phyloP scores from a whole-genome alignment of 2,113 vertebrate genomes.

The Colius striatus region DNA sequence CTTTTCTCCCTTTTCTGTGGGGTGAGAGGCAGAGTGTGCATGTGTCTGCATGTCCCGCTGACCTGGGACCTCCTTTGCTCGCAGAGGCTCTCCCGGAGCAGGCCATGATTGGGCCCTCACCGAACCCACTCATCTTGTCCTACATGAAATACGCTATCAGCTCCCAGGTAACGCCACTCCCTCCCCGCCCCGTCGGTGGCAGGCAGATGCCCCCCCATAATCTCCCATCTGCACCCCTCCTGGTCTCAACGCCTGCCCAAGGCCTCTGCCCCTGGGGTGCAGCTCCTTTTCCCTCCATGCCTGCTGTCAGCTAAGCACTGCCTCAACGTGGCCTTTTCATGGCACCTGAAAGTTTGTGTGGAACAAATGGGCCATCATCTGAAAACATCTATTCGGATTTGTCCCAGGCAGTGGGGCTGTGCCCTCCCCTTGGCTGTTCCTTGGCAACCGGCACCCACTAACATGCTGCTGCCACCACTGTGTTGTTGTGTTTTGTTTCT shows the following conservation, averaged over 20 bases:
- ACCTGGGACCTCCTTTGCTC: not conserved
- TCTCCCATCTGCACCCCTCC: not conserved
- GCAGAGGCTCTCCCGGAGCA: conserved; percentile 96
- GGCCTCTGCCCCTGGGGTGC: no score
- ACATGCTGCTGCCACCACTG: not conserved
- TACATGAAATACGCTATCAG: conserved; percentile 97
- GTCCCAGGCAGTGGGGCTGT: conserved; percentile 35
- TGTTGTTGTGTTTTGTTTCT: conserved; percentile 60
- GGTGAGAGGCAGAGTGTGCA: not conserved
- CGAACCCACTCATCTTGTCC: conserved; percentile 95
- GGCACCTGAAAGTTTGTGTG: not conserved
- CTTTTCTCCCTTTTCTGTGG: not conserved
- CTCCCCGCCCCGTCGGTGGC: no score
- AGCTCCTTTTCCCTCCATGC: not conserved
- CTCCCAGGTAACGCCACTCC: conserved; percentile 85
- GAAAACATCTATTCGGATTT: conserved; percentile 62
- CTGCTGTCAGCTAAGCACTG: no score
- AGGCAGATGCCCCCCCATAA: no score
- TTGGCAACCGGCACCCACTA: not conserved
- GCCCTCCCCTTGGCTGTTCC: conserved; percentile 48
- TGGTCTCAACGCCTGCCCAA: not conserved
- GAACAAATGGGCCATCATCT: conserved; percentile 37
- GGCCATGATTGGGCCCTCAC: conserved; percentile 95
- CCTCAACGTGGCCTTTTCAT: no score
- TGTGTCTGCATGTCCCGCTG: not conserved